phyloP scores from a whole-genome alignment of 2,113 vertebrate species.

The Myotis davidii region DNA sequence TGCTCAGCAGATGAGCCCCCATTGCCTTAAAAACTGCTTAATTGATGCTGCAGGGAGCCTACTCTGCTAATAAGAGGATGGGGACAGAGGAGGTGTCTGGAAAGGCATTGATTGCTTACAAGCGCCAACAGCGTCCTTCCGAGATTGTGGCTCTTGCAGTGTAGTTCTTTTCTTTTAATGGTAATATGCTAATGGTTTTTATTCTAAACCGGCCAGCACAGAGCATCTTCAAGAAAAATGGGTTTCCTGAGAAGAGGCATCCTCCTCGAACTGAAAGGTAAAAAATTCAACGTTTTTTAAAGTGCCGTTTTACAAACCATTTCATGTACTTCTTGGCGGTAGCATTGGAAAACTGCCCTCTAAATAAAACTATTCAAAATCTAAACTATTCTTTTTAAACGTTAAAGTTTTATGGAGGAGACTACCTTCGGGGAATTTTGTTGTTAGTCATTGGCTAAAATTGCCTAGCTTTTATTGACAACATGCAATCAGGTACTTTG shows the following conservation, averaged over 20 bases:
- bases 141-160: neutral
- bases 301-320: neutral
- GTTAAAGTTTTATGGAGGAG: constrained; percentile 1
- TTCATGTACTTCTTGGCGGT: neutral
- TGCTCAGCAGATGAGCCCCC: constrained; percentile 51
- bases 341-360: neutral
- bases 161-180: neutral
- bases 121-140: neutral
- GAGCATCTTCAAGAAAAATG: constrained; percentile 61
- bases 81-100: constrained; percentile 21
- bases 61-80: constrained; percentile 8
- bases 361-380: constrained; percentile 34
- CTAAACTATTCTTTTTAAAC: neutral
- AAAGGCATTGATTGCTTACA: constrained; percentile 52
- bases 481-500: neutral
- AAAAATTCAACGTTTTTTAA: constrained; percentile 66
- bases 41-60: constrained; percentile 57
- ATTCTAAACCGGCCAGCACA: constrained; percentile 62
- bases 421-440: neutral
- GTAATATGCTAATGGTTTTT: constrained; percentile 71
- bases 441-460: constrained; percentile 50
- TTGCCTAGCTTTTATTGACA: constrained; percentile 56
- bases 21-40: constrained; percentile 73
- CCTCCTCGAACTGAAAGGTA: constrained; percentile 64
- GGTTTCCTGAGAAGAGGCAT: constrained; percentile 33